Evolutionary conservation across 53 echinoderm and acorn worm genomes (phyloP), one percentile per base, ranked within the genome.

Genomic region (Stichopus horrens): DNA sequence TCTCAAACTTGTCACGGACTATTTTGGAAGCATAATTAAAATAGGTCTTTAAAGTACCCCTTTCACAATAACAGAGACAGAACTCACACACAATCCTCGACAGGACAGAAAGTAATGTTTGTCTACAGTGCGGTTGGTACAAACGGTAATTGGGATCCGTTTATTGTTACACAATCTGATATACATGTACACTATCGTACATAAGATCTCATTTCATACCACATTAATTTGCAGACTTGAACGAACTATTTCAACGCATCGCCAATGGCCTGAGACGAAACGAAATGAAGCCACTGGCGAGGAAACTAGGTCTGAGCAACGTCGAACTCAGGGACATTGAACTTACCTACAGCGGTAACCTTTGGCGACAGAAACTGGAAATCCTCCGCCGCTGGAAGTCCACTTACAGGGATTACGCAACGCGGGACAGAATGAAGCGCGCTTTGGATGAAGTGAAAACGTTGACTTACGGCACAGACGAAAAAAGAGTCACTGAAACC

Each of bases 331-430:
- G 88, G 7, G 91, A 91, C 83, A 91, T 91, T 73, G 73, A 73
- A 14, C 22, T 37, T 55, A 58, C 71, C 9, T 54, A 91, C 88
- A 74, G 80, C 7, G 91, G 88, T 16, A 83, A 91, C 75, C 88
- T 74, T 59, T 73, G 88, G 88, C 54, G 82, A 10, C 91, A 91
- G 82, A 91, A 88, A 82, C 16, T 20, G 56, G 76, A 91, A 55
- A 91, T 91, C 68, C 22, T 91, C 11, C 23, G 55, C 51, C 58
- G 81, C 8, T 91, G 91, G 91, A 91, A 83, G 73, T 67, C 21
- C 58, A 55, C 58, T 9, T 91, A 79, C 74, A 82, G 88, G 67
- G 88, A 88, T 51, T 88, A 91, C 75, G 91, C 91, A 5, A 91
- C 88, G 52, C 1, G 37, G 6, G 91, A 91, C 23, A 80, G 83